Base-by-base conservation (phyloP, 2,113 vertebrate species). In the Trogon surrucura region DNA sequence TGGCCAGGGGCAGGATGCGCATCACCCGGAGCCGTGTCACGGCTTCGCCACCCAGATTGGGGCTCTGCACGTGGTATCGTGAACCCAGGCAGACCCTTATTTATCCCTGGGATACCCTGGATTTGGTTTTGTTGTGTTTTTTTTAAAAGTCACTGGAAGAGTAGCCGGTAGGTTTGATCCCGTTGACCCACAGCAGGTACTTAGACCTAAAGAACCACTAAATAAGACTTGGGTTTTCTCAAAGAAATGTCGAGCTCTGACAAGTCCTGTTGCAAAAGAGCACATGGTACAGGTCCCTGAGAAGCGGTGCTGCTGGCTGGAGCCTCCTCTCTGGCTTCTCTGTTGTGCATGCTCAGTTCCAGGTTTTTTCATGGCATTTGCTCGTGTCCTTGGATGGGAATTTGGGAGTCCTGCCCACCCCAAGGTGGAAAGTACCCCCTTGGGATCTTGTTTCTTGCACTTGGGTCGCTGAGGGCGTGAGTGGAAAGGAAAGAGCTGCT, bases 321-420 rank as follows among this genome's bases (percentile, higher is more conserved):
- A 75, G 66, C 73, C 47, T 92, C 85, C 95, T 92, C 91, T 96
- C 91, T 92, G 93, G 65, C 95, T 94, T 96, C 83, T 9, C 83
- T 93, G 92, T 94, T 96, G 48, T 38, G 48, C 17, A 14, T 94
- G 95, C 92, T 95, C 95, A 86, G 88, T 95, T 94, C 72, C 88
- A 91, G 77, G 57, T 61, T 86, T 84, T 41, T 30, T 41, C 21
- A 4, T 61, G 34, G 34, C 58, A 53, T 82, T 82, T 25, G 2
- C 79, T 89, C 47, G 29, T 60, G 56, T 89, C 48, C 61, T 73
- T 66, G 45, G 60, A 13, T 86, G 88, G 72, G 57, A 84, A 71
- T 50, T 66, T 3, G 3, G 57, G 90, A 90, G 32, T 17, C 36
- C 21, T 70, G 79, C 50, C 47, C 53, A 36, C 53, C 7, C 8